These are phyloP conservation scores for Drosophila picticornis DNA, from an alignment of 2,888 invertebrate species.

Conservation along the genomic window DNA sequence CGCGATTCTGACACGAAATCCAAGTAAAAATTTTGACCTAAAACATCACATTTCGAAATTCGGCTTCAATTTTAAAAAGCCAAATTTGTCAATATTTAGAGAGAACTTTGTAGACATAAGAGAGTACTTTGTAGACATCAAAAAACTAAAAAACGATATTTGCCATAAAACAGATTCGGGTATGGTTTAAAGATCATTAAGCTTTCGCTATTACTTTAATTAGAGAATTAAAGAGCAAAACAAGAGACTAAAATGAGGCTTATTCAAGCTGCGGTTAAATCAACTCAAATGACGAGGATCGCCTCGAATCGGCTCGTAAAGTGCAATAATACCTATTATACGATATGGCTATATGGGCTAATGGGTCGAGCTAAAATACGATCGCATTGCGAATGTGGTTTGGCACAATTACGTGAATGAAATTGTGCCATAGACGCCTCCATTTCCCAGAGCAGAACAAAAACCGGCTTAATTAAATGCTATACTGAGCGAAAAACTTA, in stretches of 20 bases:
- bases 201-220: not conserved
- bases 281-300: constrained; percentile 27
- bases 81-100: no score
- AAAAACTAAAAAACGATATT: no score
- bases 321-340: constrained; percentile 32
- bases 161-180: not conserved
- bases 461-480: constrained; percentile 63
- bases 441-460: constrained; percentile 16
- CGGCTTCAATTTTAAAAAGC: not conserved
- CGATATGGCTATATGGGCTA: constrained; percentile 63
- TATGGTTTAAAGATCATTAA: not conserved
- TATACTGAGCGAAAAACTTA: not conserved
- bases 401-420: constrained; percentile 60
- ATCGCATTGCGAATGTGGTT: constrained; percentile 38
- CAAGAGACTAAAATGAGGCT: constrained; percentile 17
- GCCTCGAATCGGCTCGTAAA: constrained; percentile 15
- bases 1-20: not conserved
- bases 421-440: constrained; percentile 50
- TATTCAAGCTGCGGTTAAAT: constrained; percentile 59
- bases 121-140: not conserved
- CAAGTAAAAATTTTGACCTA: not conserved
- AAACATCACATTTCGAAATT: not conserved
- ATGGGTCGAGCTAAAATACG: constrained; percentile 45
- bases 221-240: constrained; percentile 36
- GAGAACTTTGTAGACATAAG: no score